phyloP scores from a whole-genome alignment of 1,140 invertebrate species.

The Sinonovacula constricta region DNA sequence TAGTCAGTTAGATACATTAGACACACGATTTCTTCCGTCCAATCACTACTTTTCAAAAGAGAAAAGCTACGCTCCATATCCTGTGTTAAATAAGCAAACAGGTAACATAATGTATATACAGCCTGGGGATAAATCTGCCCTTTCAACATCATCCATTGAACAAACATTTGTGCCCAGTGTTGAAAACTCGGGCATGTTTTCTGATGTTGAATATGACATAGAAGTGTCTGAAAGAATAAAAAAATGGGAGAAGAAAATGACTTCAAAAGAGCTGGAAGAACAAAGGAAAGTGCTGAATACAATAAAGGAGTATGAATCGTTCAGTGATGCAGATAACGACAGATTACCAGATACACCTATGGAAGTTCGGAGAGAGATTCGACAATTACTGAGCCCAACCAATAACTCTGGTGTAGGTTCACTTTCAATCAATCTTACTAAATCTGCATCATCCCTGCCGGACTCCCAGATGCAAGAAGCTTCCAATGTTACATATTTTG shows the following conservation, averaged over 20 bases:
- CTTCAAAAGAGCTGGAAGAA: conserved; percentile 48
- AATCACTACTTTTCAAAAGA: conserved; percentile 24
- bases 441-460: conserved; percentile 48
- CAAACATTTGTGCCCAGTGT: too few species aligned
- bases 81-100: conserved; percentile 45
- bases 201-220: conserved; percentile 75
- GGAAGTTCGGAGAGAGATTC: conserved; percentile 30
- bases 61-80: conserved; percentile 50
- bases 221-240: conserved; percentile 74
- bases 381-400: conserved; percentile 45
- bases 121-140: conserved; percentile 8
- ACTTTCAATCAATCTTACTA: conserved; percentile 57
- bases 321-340: conserved; percentile 44
- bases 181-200: conserved; percentile 71
- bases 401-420: conserved; percentile 36
- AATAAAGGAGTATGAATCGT: conserved; percentile 48
- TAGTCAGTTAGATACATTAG: conserved; percentile 61
- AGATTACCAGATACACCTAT: conserved; percentile 50
- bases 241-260: conserved; percentile 70
- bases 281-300: conserved; percentile 40
- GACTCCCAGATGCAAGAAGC: conserved; percentile 30
- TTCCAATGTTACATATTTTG: conserved; percentile 35
- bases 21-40: background rate
- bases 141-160: too few species aligned
- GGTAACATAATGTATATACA: conserved; percentile 34